Percentiles rank a stretch among this genome's conserved stretches.
Conservation (phyloP, 2,113 vertebrate species). For the Sardina pilchardus region DNA sequence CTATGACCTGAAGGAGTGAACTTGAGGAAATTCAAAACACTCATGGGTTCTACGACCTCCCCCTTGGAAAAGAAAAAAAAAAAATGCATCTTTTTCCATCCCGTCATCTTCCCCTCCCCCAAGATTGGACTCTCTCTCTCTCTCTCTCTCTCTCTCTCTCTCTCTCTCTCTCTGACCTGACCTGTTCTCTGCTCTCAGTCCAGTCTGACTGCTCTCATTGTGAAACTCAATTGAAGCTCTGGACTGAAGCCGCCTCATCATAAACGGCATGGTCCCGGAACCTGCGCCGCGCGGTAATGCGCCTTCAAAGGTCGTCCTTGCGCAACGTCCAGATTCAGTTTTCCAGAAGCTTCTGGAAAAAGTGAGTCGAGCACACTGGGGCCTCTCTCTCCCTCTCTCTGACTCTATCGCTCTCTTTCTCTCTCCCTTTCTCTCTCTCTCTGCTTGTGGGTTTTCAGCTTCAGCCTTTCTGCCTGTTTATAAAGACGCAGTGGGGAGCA, state of each 20-base stretch:
- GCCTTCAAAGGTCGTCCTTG: not conserved
- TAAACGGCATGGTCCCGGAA: not conserved
- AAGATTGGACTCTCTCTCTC: not conserved
- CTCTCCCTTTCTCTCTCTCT: not conserved
- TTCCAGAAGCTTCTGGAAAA: constrained; percentile 3
- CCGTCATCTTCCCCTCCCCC: not conserved
- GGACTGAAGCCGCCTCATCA: not conserved
- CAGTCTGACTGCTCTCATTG: not conserved
- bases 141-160: not conserved
- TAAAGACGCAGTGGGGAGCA: not conserved
- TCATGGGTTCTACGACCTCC: not conserved
- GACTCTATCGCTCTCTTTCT: not conserved
- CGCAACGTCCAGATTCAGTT: not conserved
- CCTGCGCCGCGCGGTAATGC: not conserved
- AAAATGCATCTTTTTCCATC: not conserved
- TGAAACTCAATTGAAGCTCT: not conserved
- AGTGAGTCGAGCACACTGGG: constrained; percentile 5
- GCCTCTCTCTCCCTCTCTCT: not conserved
- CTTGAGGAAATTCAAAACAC: not conserved
- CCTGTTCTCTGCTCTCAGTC: not conserved
- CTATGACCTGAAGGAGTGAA: not conserved
- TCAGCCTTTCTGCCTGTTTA: not conserved
- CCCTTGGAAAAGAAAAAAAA: not conserved
- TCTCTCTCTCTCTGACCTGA: not conserved
- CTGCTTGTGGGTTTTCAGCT: not conserved